phyloP scores from a whole-genome alignment of 2,888 invertebrate genomes.

The Cybosia mesomella region DNA sequence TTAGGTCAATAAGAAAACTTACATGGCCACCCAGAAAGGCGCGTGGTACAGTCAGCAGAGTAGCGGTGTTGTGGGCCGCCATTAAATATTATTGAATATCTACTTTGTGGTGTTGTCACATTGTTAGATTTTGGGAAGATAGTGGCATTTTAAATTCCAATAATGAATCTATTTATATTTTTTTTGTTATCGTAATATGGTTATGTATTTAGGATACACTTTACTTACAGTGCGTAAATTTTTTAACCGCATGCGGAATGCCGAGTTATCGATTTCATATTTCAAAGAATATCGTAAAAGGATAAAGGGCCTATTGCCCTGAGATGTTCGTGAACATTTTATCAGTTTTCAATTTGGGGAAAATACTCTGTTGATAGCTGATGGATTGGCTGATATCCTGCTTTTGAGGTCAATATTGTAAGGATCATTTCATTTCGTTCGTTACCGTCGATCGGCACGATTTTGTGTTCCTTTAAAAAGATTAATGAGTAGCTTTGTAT shows the following conservation, averaged over 20 bases:
- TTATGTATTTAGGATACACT: too few relatives aligned
- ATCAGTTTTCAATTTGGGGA: conserved; percentile 41
- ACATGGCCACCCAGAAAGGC: too few relatives aligned
- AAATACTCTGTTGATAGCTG: conserved; percentile 30
- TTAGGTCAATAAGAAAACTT: too few relatives aligned
- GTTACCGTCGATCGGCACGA: neutral
- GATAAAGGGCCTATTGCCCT: conserved; percentile 23
- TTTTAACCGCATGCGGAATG: conserved; percentile 12
- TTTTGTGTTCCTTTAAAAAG: neutral
- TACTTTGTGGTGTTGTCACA: too few relatives aligned
- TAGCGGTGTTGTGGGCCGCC: too few relatives aligned
- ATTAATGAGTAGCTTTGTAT: conserved; percentile 3
- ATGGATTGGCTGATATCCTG: conserved; percentile 21
- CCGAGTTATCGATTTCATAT: conserved; percentile 27
- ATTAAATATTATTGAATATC: too few relatives aligned
- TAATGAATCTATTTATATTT: too few relatives aligned
- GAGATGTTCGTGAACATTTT: conserved; percentile 30
- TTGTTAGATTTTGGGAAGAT: too few relatives aligned
- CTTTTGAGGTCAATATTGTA: conserved; percentile 12
- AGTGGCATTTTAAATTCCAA: too few relatives aligned
- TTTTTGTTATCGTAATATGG: too few relatives aligned
- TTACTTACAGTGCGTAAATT: neutral
- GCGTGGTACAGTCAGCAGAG: too few relatives aligned
- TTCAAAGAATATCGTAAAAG: conserved; percentile 18
- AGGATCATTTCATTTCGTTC: conserved; percentile 4